Evolutionary conservation across 2,113 vertebrate species (phyloP).

Genomic region (Rutilus rutilus): DNA sequence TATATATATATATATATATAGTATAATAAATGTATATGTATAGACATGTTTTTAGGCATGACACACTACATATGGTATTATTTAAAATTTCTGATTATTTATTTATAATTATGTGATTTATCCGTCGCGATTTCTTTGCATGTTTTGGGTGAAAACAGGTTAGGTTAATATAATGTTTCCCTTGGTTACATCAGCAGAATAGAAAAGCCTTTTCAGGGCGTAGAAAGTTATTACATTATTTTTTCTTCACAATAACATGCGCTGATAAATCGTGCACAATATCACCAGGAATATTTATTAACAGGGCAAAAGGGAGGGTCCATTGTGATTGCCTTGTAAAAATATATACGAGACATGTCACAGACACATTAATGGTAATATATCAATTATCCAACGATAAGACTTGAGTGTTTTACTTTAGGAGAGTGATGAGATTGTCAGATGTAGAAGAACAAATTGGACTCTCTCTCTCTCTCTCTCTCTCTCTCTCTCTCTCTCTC

Average conservation of each 20-base stretch:
- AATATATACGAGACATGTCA: neutral
- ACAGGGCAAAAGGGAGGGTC: neutral
- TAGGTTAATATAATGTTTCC: neutral
- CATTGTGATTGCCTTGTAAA: neutral
- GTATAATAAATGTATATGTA: no score
- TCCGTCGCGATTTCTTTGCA: neutral
- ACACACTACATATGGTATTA: no score
- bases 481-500: no score
- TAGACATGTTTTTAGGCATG: no score
- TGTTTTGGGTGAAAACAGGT: neutral
- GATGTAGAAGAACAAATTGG: constrained; percentile 19
- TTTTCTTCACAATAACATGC: neutral
- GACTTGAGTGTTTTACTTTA: neutral
- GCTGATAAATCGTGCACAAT: neutral
- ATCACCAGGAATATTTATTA: neutral
- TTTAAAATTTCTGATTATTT: no score
- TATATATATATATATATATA: no score
- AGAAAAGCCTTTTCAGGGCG: neutral
- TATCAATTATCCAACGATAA: constrained; percentile 30
- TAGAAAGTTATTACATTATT: constrained; percentile 1
- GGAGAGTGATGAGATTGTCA: constrained; percentile 38
- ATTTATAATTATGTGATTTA: neutral
- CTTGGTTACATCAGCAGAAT: neutral
- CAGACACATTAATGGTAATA: constrained; percentile 11
- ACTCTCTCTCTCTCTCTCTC: no score